Base-by-base conservation (phyloP, 2,113 vertebrate species). In the Myrmecophaga tridactyla region DNA sequence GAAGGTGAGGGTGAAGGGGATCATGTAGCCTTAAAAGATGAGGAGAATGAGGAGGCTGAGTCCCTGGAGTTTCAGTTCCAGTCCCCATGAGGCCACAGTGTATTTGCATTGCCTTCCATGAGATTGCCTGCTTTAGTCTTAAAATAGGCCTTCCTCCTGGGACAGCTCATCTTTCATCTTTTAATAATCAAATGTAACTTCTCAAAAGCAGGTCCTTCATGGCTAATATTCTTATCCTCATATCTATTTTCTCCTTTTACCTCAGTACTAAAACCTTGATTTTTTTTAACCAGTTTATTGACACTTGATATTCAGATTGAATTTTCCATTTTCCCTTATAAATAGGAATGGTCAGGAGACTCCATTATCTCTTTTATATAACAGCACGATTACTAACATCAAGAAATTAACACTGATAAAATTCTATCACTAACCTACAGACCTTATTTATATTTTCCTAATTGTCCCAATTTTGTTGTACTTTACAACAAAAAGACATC, bases 241-340 rank as follows among this genome's bases (percentile, higher is more conserved):
- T 12, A 25, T 41, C 46, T 83, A 4, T 21, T 73, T 15, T 67
- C 18, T 80, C 13, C 31, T 25, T 70, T 27, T 46, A 39, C 25
- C 56, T 41, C 8, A 29, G 13, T 69, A 67, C 11, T 18, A 27
- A 48, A 89, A 75, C 11, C 12, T n/a, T n/a, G 36, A 70, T 62
- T 93, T n/a, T 93, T n/a, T 39, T 86, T 81, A 80, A 77, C 65
- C 36, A 85, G 21, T 25, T 15, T 7, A 39, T 25, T 58, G 21
- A 43, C 39, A 4, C 1, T 53, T 67, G 27, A 3, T 36, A n/a
- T 41, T 39, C 17, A 81, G 17, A 53, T 36, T 46, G 31, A 75
- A 56, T 76, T 56, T 69, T 27, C n/a, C n/a, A 81, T 67, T 89
- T 75, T n/a, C 17, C 23, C 20, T 58, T 27, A 2, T 63, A 36